A percentile compares a stretch with the other conserved stretches of the same genome.
phyloP scores from a whole-genome alignment of 2,113 vertebrate species.

The Psilopsiagon aymara region DNA sequence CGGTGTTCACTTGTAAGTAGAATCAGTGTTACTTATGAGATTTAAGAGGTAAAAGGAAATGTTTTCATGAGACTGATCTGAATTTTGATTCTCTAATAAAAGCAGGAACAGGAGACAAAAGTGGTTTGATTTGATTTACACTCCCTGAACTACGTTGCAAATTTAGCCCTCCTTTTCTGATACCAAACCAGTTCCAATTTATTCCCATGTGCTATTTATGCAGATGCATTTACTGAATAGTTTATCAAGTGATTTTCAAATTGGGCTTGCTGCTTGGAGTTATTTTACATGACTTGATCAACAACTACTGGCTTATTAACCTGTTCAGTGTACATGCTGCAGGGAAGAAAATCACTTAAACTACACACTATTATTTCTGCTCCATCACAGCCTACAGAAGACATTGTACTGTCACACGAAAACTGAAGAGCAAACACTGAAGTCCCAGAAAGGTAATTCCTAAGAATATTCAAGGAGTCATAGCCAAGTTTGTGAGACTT shows the following conservation, averaged over 20 bases:
- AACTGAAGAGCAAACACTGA: not conserved
- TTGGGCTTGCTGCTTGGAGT: not conserved
- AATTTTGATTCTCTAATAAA: slow-evolving; percentile 63
- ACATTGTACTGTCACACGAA: not conserved
- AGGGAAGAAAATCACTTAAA: not conserved
- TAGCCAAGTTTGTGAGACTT: not conserved
- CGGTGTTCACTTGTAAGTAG: not conserved
- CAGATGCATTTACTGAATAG: slow-evolving; percentile 31
- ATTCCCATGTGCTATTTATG: slow-evolving; percentile 19
- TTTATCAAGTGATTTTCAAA: slow-evolving; percentile 46
- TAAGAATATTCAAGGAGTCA: not conserved
- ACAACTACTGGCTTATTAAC: not conserved
- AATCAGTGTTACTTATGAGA: not conserved
- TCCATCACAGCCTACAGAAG: not conserved
- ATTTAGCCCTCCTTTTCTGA: not conserved
- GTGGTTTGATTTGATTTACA: slow-evolving; percentile 58
- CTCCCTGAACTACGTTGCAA: not conserved
- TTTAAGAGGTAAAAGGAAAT: slow-evolving; percentile 5
- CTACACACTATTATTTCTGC: not conserved
- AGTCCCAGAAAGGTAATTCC: not conserved
- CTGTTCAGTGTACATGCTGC: not conserved
- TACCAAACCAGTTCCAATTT: not conserved
- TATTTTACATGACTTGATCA: slow-evolving; percentile 18
- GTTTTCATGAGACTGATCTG: slow-evolving; percentile 31
- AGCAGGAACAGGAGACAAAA: slow-evolving; percentile 39